A percentile compares a stretch with the other conserved stretches of the same genome.
These are phyloP conservation scores for Julus scandinavius DNA, from an alignment of 2,888 invertebrate genomes.

Conservation along the genomic window DNA sequence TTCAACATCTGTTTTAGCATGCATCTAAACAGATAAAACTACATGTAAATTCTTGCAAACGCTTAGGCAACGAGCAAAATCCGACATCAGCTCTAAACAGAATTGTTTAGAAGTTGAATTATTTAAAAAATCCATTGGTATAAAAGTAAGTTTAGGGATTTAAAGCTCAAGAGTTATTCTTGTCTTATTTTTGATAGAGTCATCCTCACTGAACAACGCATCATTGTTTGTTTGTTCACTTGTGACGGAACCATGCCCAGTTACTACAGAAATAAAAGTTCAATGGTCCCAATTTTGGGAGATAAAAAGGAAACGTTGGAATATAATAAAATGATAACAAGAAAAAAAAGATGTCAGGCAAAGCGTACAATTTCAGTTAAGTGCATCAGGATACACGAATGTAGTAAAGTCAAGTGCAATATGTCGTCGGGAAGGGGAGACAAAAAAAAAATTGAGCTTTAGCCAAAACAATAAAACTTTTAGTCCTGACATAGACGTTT, in stretches of 20 bases:
- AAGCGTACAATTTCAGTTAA: conserved; percentile 1
- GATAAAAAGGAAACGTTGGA: neutral
- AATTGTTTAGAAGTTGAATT: neutral
- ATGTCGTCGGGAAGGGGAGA: neutral
- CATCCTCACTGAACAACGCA: neutral
- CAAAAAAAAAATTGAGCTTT: neutral
- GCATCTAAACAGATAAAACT: too few relatives aligned
- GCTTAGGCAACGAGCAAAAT: neutral
- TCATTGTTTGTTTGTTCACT: conserved; percentile 8
- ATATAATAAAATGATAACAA: conserved; percentile 25
- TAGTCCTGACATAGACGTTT: conserved; percentile 7
- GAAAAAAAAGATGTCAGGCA: neutral
- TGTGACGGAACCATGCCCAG: neutral
- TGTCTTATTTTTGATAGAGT: neutral
- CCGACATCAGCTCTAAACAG: neutral
- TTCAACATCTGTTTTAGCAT: too few relatives aligned
- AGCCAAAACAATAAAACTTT: conserved; percentile 30
- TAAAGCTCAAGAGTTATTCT: neutral
- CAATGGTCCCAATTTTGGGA: conserved; percentile 16
- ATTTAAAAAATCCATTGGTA: neutral
- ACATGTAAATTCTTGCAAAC: neutral
- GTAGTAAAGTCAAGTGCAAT: conserved; percentile 31
- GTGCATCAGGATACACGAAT: neutral
- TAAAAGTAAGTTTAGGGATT: neutral
- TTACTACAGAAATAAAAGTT: neutral